Evolutionary conservation across 92 coral and sea anemone species (phyloP), one percentile per base, ranked within the genome.

Genomic region (Palythoa grandiflora): DNA sequence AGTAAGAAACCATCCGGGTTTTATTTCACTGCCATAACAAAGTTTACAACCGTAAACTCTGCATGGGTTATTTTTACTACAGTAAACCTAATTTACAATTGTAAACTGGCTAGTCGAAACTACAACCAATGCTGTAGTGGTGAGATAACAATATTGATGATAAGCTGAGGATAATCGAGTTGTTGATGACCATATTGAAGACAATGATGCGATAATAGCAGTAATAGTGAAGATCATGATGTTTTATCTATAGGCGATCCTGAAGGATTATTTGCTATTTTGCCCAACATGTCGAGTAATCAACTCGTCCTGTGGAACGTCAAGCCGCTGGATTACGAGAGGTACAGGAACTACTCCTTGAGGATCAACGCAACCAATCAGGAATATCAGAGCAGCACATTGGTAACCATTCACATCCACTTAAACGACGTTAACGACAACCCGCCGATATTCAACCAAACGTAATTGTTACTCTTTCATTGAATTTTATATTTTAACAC

Each of bases 291-390:
- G 28, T 78, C 83, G 50, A 36, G 44, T 2, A 21, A 47, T 35
- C 68, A 78, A 50, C 66, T 78, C 38, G 50, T 57, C 13, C 83
- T 78, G 11, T 78, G 83, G 83, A 78, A 78, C 38, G 37, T 57
- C 50, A 57, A 78, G 39, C 10, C 83, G 35, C 55, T 78, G 52
- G 83, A 78, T 57, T 78, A 78, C 28, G 83, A 78, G 70, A 78
- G 70, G 6, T 20, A 35, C 14, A 57, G 21, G 20, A 57, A 78
- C 28, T 78, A 21, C 21, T 78, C 83, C 55, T 35, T 78, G 70
- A 47, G 13, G 20, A 21, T 78, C 47, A 55, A 12, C 10, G 83
- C 83, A 36, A 78, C 83, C 54, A 78, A 78, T 57, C 83, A 21
- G 83, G 83, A 78, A 16, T 78, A 78, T 44, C 52, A 78, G 51